phyloP scores from a whole-genome alignment of 2,888 invertebrate genomes.

The Crepidodera aurea region DNA sequence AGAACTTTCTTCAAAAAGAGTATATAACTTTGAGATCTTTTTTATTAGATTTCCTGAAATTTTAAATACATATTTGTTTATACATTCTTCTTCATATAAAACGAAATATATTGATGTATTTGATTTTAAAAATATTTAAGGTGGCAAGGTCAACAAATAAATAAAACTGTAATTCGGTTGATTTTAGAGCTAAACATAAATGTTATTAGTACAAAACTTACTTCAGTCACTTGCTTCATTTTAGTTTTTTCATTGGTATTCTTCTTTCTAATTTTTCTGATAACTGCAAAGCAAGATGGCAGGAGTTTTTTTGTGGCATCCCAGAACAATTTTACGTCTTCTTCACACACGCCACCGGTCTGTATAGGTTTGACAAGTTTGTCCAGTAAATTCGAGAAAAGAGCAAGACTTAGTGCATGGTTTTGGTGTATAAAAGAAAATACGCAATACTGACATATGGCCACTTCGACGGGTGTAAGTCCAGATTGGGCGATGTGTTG shows the following conservation, averaged over 20 bases:
- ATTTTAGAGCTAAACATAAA: too few relatives aligned
- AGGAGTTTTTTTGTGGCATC: constrained; percentile 78
- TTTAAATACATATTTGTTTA: too few relatives aligned
- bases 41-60: too few relatives aligned
- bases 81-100: too few relatives aligned
- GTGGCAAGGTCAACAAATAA: too few relatives aligned
- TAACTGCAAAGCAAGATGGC: constrained; percentile 78
- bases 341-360: constrained; percentile 61
- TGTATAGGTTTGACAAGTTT: constrained; percentile 67
- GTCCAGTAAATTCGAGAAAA: constrained; percentile 79
- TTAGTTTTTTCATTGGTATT: constrained; percentile 74
- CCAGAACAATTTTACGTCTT: constrained; percentile 79
- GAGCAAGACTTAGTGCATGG: constrained; percentile 82
- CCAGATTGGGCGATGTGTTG: constrained; percentile 97
- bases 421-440: constrained; percentile 80
- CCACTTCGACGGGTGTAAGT: constrained; percentile 72
- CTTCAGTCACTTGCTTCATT: constrained; percentile 65
- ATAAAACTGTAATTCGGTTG: neutral
- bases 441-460: constrained; percentile 81
- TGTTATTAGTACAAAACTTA: too few relatives aligned
- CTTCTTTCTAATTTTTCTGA: constrained; percentile 79
- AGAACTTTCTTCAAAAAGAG: too few relatives aligned
- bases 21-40: too few relatives aligned
- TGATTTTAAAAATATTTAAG: too few relatives aligned
- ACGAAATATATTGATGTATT: too few relatives aligned